Evolutionary conservation across 1,140 invertebrate species (phyloP), one percentile per base, ranked within the genome.

Genomic region (Drosophila subpulchrella): DNA sequence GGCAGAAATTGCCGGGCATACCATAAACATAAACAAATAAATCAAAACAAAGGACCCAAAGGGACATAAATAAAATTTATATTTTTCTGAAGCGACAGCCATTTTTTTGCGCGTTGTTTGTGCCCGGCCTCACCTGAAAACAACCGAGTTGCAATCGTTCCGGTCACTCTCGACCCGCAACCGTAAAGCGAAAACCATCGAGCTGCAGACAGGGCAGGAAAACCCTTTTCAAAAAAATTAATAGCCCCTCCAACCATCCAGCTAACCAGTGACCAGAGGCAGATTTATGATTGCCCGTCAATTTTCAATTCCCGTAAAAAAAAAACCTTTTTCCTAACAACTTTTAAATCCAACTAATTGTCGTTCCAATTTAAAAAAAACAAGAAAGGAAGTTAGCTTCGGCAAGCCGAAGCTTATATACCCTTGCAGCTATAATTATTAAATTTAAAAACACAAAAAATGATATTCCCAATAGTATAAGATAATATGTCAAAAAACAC

Each of bases 211-310:
- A 57, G 54, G 63, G 47, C 48, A 47, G 20, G 50, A 63, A 46
- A 86, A 88, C 79, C 83, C 84, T 89, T 89, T 88, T 89, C 83
- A 88, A 89, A 79, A 85, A 63, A 89, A 71, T 89, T 63, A 89
- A 80, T 83, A 74, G 76, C 53, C 32, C 5, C 24, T 15, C 65
- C 51, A 10, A 15, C 20, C 13, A 3, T 13, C 24, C 5, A 42
- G 38, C 20, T 30, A 24, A 50, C 32, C 54, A 61, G 5, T 60
- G 61, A 58, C 75, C 61, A 51, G 30, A 12, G 41, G 30, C 30
- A 83, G 72, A 88, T 88, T 88, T 88, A 83, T 89, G 72, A 53
- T 65, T 56, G 57, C 34, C 47, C 74, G 63, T 50, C 51, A 77
- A 68, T 70, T 61, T 77, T 77, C 74, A 66, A 77, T 77, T 76